A percentile compares a stretch with the other conserved stretches of the same genome.
Evolutionary conservation across 1,140 invertebrate genomes (phyloP).

Genomic region (Drosophila kurseongensis): DNA sequence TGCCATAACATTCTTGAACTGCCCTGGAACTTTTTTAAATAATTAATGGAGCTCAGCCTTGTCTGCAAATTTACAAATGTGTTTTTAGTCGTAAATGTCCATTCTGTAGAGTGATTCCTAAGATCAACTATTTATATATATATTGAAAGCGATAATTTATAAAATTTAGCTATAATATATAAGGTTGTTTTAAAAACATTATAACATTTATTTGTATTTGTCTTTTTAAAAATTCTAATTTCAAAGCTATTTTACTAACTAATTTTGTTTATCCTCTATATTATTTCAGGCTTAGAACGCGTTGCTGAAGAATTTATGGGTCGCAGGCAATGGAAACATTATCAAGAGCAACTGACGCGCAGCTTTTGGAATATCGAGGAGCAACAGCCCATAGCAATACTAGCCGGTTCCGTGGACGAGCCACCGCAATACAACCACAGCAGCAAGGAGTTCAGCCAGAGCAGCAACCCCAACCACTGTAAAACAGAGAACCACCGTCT

Average conservation of each 20-base stretch:
- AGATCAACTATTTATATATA: too few species aligned
- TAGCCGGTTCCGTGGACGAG: constrained; percentile 56
- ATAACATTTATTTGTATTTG: background rate
- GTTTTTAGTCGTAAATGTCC: background rate
- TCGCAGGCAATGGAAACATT: constrained; percentile 96
- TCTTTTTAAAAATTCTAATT: too few species aligned
- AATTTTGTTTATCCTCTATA: background rate
- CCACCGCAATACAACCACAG: constrained; percentile 42
- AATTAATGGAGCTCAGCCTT: constrained; percentile 2
- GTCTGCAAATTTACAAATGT: background rate
- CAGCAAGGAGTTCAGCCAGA: constrained; percentile 31
- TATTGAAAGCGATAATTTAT: too few species aligned
- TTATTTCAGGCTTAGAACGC: constrained; percentile 94
- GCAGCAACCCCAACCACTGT: constrained; percentile 47
- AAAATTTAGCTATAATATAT: too few species aligned
- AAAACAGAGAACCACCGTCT: constrained; percentile 67
- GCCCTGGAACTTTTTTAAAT: constrained; percentile 15
- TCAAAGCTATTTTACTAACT: background rate
- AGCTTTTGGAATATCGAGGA: constrained; percentile 78
- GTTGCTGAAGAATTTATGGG: constrained; percentile 98
- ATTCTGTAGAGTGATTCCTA: background rate
- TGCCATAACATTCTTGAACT: constrained; percentile 33
- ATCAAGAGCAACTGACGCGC: constrained; percentile 90
- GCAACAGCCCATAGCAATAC: constrained; percentile 74
- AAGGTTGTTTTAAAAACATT: too few species aligned